Conservation (phyloP, 64 coral and sea anemone genomes). For the Stichodactyla helianthus region DNA sequence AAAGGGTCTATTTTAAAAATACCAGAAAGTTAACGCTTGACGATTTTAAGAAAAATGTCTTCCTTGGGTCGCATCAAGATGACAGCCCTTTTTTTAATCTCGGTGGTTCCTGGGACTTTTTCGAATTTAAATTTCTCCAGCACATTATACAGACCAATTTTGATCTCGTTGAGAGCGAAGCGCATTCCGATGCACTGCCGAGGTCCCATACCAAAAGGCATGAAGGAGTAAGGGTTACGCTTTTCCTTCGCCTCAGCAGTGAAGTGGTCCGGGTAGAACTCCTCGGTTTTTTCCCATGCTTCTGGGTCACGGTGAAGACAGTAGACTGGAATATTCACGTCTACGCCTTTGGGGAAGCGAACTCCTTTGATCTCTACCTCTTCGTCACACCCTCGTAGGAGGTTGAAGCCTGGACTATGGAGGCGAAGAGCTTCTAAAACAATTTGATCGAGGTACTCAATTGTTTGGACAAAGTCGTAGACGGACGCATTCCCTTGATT, state of each 20-base stretch:
- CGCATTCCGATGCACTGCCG: constrained; percentile 78
- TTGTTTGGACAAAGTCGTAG: constrained; percentile 50
- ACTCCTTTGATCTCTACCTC: constrained; percentile 44
- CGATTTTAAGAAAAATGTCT: constrained; percentile 50
- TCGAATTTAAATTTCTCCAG: constrained; percentile 68
- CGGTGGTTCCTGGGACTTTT: constrained; percentile 45
- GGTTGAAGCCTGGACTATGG: constrained; percentile 28
- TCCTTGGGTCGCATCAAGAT: constrained; percentile 51
- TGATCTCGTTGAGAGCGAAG: constrained; percentile 68
- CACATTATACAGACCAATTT: constrained; percentile 44
- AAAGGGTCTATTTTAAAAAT: too few relatives aligned
- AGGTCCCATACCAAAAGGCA: constrained; percentile 75
- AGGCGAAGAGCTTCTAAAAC: constrained; percentile 64
- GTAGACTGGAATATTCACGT: constrained; percentile 58
- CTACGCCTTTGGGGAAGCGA: constrained; percentile 53
- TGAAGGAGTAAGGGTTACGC: constrained; percentile 62
- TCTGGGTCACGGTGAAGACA: constrained; percentile 72
- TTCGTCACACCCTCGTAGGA: constrained; percentile 31
- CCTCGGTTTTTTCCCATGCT: constrained; percentile 60
- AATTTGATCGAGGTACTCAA: constrained; percentile 67
- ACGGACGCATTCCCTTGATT: constrained; percentile 31
- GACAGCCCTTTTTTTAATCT: constrained; percentile 48
- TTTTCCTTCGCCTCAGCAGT: constrained; percentile 53
- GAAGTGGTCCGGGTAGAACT: constrained; percentile 75
- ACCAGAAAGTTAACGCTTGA: constrained; percentile 23